phyloP scores from a whole-genome alignment of 1,140 invertebrate genomes.

The Doryteuthis pealeii region DNA sequence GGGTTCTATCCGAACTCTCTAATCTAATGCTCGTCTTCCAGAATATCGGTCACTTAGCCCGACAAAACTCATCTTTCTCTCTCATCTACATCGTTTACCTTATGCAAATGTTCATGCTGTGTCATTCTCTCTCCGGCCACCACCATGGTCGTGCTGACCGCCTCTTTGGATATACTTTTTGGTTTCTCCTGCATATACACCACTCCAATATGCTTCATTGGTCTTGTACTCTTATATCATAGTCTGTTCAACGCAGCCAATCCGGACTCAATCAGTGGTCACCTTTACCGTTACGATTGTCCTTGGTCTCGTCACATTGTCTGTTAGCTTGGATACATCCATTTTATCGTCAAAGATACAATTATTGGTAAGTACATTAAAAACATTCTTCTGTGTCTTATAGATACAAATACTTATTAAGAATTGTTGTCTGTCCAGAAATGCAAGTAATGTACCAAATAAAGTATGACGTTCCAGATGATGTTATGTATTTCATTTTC shows the following conservation, averaged over 20 bases:
- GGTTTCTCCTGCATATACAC: constrained; percentile 19
- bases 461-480: too few species aligned
- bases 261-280: constrained; percentile 25
- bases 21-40: constrained; percentile 61
- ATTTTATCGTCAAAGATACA: constrained; percentile 24
- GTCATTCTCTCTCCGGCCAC: constrained; percentile 32
- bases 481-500: too few species aligned
- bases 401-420: too few species aligned
- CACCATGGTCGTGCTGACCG: constrained; percentile 26
- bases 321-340: constrained; percentile 25
- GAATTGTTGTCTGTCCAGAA: too few species aligned
- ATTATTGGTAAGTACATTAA: constrained; percentile 25
- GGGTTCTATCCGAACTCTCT: constrained; percentile 69
- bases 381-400: too few species aligned
- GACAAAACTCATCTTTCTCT: constrained; percentile 65
- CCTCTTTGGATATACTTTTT: constrained; percentile 26
- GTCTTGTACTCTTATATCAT: constrained; percentile 26
- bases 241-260: constrained; percentile 22
- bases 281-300: constrained; percentile 22
- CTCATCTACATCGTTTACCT: constrained; percentile 61
- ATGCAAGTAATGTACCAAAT: too few species aligned
- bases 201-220: constrained; percentile 16
- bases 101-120: constrained; percentile 33
- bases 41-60: constrained; percentile 61
- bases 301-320: constrained; percentile 23